phyloP scores from a whole-genome alignment of 2,113 vertebrate genomes.

The Anthoscopus minutus region DNA sequence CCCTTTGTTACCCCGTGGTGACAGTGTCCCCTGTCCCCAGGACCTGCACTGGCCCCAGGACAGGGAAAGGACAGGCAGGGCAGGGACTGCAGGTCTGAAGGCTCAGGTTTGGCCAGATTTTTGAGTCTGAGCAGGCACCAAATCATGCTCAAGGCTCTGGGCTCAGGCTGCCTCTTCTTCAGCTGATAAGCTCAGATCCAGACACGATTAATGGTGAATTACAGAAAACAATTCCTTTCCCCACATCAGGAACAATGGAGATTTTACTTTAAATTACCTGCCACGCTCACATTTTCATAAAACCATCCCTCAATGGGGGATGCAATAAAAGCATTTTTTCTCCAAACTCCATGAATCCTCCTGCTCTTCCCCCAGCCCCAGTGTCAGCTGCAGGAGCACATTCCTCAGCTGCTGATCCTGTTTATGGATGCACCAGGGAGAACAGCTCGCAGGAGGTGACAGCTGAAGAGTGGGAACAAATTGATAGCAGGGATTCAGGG shows the following conservation, averaged over 20 bases:
- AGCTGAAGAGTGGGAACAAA: constrained; percentile 33
- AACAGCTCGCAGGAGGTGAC: not conserved
- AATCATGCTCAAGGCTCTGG: not conserved
- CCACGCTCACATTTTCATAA: not conserved
- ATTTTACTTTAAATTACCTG: not conserved
- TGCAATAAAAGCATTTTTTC: constrained; percentile 42
- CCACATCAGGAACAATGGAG: not conserved
- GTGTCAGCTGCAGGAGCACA: not conserved
- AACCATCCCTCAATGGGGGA: not conserved
- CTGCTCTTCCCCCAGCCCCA: not conserved
- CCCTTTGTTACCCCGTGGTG: not conserved
- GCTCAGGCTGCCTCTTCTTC: not conserved
- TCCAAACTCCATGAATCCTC: constrained; percentile 37
- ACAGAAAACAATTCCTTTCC: not conserved
- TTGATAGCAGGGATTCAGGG: not conserved
- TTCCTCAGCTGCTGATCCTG: not conserved
- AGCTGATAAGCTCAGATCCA: constrained; percentile 22
- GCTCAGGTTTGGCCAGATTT: not conserved
- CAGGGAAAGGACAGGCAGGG: not conserved
- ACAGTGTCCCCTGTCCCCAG: not conserved
- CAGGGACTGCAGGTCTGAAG: not conserved
- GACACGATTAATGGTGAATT: constrained; percentile 12
- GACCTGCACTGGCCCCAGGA: not conserved
- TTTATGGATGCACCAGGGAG: not conserved
- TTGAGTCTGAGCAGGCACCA: not conserved